phyloP scores from a whole-genome alignment of 2,888 invertebrate species.

The Caenorhabditis sulstoni region DNA sequence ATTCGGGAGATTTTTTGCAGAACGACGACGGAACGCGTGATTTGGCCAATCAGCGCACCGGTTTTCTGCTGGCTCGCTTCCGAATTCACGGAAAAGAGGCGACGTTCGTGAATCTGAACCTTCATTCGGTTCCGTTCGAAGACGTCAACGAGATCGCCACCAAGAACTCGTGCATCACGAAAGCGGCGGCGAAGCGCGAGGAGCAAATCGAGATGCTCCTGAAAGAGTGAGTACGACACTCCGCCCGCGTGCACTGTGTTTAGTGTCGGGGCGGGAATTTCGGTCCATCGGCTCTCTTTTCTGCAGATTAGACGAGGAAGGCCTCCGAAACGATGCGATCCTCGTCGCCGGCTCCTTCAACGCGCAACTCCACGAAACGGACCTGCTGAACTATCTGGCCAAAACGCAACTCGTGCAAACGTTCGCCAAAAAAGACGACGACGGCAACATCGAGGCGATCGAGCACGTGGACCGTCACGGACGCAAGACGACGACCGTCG shows the following conservation, averaged over 20 bases:
- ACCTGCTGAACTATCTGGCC: conserved; percentile 69
- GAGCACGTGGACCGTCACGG: conserved; percentile 72
- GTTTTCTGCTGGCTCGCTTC: conserved; percentile 69
- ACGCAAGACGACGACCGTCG: conserved; percentile 69
- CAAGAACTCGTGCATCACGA: conserved; percentile 59
- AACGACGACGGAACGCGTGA: conserved; percentile 69
- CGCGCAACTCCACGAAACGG: conserved; percentile 71
- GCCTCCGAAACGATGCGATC: conserved; percentile 70
- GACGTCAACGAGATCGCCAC: conserved; percentile 67
- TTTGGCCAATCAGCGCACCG: conserved; percentile 66
- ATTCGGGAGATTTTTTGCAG: conserved; percentile 48
- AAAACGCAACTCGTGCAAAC: conserved; percentile 65
- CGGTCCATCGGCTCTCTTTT: conserved; percentile 4
- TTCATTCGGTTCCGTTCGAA: conserved; percentile 73
- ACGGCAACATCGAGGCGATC: conserved; percentile 66
- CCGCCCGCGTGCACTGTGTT: neutral
- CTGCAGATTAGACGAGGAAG: conserved; percentile 70
- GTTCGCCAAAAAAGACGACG: conserved; percentile 66
- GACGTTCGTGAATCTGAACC: conserved; percentile 71
- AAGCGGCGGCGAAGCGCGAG: conserved; percentile 68
- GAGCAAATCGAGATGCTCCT: conserved; percentile 69
- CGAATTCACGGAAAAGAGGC: conserved; percentile 70
- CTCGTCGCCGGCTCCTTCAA: conserved; percentile 74
- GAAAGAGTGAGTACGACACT: conserved; percentile 52
- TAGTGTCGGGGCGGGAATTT: too few species aligned